Evolutionary conservation across 2,888 invertebrate genomes (phyloP).

Genomic region (Drosophila infuscata): DNA sequence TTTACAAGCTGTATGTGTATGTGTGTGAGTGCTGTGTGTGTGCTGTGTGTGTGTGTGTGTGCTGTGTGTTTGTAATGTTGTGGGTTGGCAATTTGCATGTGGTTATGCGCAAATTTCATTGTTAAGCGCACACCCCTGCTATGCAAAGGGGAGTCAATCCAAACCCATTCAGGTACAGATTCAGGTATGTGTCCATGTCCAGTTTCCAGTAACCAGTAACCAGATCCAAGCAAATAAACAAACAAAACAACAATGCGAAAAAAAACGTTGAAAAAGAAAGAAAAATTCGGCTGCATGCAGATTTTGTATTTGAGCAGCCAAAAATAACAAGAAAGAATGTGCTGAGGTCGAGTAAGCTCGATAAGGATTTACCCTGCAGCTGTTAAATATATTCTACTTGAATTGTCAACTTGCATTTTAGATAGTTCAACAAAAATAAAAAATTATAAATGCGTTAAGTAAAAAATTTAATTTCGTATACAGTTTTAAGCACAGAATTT

Average conservation of each 20-base stretch:
- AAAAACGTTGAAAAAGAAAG: constrained; percentile 4
- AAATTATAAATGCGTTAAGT: too few relatives aligned
- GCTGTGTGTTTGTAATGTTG: constrained; percentile 48
- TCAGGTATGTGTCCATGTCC: constrained; percentile 9
- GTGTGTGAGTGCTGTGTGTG: constrained; percentile 19
- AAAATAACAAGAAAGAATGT: not conserved
- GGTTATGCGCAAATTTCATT: constrained; percentile 80
- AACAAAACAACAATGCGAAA: constrained; percentile 24
- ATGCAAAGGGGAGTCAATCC: constrained; percentile 52
- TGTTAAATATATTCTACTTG: too few relatives aligned
- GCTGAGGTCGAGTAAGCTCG: not conserved
- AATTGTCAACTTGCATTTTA: too few relatives aligned
- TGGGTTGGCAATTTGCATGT: constrained; percentile 79
- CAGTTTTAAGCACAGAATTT: too few relatives aligned
- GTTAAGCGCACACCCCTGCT: constrained; percentile 70
- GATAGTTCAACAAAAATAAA: too few relatives aligned
- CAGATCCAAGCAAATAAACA: constrained; percentile 35
- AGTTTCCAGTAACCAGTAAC: not conserved
- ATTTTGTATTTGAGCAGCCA: constrained; percentile 42
- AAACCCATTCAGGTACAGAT: constrained; percentile 31
- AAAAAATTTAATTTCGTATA: too few relatives aligned
- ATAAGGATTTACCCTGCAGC: not conserved
- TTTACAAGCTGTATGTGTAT: constrained; percentile 42
- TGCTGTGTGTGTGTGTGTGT: constrained; percentile 31
- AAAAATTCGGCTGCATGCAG: constrained; percentile 44